A percentile compares a stretch with the other conserved stretches of the same genome.
Conservation (phyloP, 1,140 invertebrate species). For the Neoseiulus cucumeris region DNA sequence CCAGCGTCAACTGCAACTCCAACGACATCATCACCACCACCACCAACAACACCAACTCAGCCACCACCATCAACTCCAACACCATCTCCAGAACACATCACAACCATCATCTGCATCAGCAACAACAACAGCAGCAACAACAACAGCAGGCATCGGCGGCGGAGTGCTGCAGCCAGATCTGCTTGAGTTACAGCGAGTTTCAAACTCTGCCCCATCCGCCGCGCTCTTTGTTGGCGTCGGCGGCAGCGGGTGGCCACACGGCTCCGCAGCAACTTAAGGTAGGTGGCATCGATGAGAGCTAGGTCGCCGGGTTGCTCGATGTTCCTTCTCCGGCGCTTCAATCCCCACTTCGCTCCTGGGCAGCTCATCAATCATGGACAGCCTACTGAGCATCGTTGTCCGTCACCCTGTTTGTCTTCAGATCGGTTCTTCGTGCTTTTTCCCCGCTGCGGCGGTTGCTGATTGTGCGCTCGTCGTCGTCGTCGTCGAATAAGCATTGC, state of each 20-base stretch:
- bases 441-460: not conserved
- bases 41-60: not conserved
- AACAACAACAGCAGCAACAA: not conserved
- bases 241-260: not conserved
- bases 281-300: too few relatives aligned
- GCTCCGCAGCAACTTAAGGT: constrained; percentile 10
- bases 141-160: not conserved
- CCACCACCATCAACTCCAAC: too few relatives aligned
- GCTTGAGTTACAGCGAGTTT: constrained; percentile 10
- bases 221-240: constrained; percentile 7
- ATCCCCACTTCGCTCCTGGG: not conserved
- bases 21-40: not conserved
- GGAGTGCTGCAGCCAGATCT: constrained; percentile 9
- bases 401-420: not conserved
- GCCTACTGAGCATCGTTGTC: not conserved
- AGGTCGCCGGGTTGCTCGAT: not conserved
- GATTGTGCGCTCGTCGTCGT: not conserved
- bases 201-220: constrained; percentile 9
- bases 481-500: not conserved
- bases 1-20: constrained; percentile 2
- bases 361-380: too few relatives aligned
- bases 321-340: not conserved
- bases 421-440: not conserved
- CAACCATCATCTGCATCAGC: not conserved
- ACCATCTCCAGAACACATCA: too few relatives aligned